Conservation (phyloP, 2,113 vertebrate genomes). For the Colistium nudipinnis region DNA sequence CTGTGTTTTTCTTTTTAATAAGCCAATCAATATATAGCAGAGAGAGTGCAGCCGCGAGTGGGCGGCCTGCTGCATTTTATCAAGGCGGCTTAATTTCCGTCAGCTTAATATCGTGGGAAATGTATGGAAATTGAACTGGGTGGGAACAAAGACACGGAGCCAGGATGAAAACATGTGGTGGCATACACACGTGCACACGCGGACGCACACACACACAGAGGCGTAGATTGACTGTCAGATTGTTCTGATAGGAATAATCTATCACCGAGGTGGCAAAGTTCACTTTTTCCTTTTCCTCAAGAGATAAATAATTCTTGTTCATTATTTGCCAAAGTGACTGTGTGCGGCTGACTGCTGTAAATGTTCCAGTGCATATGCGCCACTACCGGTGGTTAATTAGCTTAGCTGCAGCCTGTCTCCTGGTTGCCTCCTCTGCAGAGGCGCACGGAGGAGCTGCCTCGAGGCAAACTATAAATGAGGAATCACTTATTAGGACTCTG, state of each 20-base stretch:
- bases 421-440: conserved; percentile 70
- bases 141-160: conserved; percentile 68
- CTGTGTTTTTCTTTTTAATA: conserved; percentile 52
- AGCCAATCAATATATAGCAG: conserved; percentile 65
- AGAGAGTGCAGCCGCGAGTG: conserved; percentile 57
- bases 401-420: conserved; percentile 74
- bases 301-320: conserved; percentile 50
- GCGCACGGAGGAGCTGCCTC: conserved; percentile 73
- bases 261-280: conserved; percentile 32
- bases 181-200: conserved; percentile 33
- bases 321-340: conserved; percentile 46
- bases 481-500: conserved; percentile 81
- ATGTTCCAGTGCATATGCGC: conserved; percentile 63
- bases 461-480: conserved; percentile 81
- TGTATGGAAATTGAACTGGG: conserved; percentile 75
- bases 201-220: not conserved
- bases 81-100: conserved; percentile 76
- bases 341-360: conserved; percentile 37
- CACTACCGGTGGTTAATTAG: conserved; percentile 75
- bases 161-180: conserved; percentile 46
- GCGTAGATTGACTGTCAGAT: conserved; percentile 23
- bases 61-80: conserved; percentile 69
- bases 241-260: conserved; percentile 9
- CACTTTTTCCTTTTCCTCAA: conserved; percentile 20
- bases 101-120: conserved; percentile 74